These are phyloP conservation scores for Raja brachyura DNA, from an alignment of 2,113 vertebrate species.

Conservation along the genomic window DNA sequence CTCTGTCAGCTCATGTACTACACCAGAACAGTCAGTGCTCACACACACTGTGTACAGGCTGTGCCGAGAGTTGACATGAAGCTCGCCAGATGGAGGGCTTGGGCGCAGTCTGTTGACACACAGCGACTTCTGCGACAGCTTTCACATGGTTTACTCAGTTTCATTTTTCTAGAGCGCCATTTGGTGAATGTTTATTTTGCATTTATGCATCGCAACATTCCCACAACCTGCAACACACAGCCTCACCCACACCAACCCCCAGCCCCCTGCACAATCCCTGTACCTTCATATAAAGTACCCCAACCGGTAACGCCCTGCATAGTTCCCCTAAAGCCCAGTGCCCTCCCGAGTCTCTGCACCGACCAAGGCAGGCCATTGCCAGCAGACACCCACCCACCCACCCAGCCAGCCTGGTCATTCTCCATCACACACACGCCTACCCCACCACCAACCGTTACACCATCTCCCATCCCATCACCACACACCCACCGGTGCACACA, in stretches of 20 bases:
- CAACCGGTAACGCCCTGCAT: neutral
- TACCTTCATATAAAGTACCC: neutral
- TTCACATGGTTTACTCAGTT: too few species aligned
- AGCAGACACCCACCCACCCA: neutral
- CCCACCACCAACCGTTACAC: too few species aligned
- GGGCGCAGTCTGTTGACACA: neutral
- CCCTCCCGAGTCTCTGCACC: neutral
- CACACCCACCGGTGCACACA: too few species aligned
- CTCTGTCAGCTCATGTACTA: neutral
- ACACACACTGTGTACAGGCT: neutral
- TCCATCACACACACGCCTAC: too few species aligned
- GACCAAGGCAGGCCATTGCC: too few species aligned
- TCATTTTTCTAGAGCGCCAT: neutral
- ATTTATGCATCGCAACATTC: neutral
- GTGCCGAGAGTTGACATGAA: neutral
- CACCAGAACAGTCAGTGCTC: neutral
- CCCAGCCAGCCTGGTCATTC: neutral
- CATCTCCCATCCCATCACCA: too few species aligned
- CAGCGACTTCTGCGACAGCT: neutral
- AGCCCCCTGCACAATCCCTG: too few species aligned
- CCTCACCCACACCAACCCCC: too few species aligned
- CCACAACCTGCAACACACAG: neutral
- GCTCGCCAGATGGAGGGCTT: neutral
- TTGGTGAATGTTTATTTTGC: neutral
- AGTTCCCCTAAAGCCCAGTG: neutral